phyloP scores from a whole-genome alignment of 2,113 vertebrate genomes.

The Phrynocephalus versicolor region DNA sequence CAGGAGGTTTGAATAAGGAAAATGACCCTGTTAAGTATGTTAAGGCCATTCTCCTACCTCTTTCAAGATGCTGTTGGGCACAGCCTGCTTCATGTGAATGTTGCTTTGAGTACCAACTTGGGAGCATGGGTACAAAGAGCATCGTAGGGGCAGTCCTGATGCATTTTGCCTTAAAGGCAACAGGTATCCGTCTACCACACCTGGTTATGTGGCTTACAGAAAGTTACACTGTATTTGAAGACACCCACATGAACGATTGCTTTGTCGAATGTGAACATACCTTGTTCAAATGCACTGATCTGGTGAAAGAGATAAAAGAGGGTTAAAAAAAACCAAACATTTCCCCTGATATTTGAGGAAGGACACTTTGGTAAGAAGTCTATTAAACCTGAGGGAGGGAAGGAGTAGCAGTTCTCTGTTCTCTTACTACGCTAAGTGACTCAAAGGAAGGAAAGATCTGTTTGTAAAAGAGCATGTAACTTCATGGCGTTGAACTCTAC shows the following conservation, averaged over 20 bases:
- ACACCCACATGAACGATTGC: not conserved
- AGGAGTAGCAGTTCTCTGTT: not conserved
- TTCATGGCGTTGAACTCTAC: not conserved
- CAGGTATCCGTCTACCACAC: not conserved
- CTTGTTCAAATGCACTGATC: not conserved
- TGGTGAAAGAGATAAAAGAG: not conserved
- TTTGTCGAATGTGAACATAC: not conserved
- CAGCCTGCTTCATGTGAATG: no score
- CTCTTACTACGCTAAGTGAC: not conserved
- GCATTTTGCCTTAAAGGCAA: not conserved
- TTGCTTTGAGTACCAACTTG: no score
- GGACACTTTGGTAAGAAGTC: not conserved
- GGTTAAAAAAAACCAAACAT: not conserved
- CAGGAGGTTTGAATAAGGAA: not conserved
- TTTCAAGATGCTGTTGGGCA: no score
- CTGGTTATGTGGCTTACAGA: not conserved
- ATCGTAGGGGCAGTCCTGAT: not conserved
- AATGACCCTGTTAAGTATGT: not conserved
- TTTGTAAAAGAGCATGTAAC: not conserved
- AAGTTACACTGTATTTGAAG: not conserved
- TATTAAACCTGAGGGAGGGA: not conserved
- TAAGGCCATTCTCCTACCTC: no score
- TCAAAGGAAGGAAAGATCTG: not conserved
- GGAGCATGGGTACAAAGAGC: no score
- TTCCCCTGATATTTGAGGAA: not conserved